These are phyloP conservation scores for Gadopsis bispinosus DNA, from an alignment of 2,797 vertebrate genomes.

Conservation along the genomic window DNA sequence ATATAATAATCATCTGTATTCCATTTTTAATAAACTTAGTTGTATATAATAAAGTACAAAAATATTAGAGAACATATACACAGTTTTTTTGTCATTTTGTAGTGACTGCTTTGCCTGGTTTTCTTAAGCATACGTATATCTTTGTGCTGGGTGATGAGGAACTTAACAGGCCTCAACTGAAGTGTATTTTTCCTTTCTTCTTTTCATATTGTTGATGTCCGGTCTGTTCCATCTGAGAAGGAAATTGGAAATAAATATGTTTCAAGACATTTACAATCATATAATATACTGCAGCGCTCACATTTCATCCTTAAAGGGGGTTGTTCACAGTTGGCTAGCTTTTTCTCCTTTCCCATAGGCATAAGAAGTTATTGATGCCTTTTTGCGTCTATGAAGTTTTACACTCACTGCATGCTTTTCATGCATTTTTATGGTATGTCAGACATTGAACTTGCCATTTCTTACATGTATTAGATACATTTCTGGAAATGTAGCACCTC, in stretches of 20 bases:
- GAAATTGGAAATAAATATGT: constrained; percentile 49
- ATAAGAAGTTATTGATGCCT: constrained; percentile 21
- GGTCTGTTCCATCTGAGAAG: constrained; percentile 93
- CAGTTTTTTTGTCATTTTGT: constrained; percentile 88
- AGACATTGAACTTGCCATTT: not conserved
- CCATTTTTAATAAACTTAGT: constrained; percentile 95
- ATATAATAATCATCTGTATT: constrained; percentile 91
- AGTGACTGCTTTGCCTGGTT: constrained; percentile 86
- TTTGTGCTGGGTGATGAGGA: constrained; percentile 84
- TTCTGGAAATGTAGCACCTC: constrained; percentile 8
- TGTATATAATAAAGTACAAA: constrained; percentile 96
- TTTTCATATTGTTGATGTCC: constrained; percentile 95
- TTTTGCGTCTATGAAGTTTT: constrained; percentile 15
- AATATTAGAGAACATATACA: constrained; percentile 96
- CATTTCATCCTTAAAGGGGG: constrained; percentile 1
- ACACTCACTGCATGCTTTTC: constrained; percentile 10
- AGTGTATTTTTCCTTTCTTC: constrained; percentile 80
- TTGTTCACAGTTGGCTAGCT: not conserved
- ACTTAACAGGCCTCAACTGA: constrained; percentile 81
- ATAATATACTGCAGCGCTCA: constrained; percentile 6
- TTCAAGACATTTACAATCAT: constrained; percentile 37
- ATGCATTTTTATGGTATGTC: constrained; percentile 11
- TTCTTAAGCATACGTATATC: constrained; percentile 80
- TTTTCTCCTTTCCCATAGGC: not conserved
- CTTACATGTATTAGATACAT: constrained; percentile 6